A percentile compares a stretch with the other conserved stretches of the same genome.
phyloP scores from a whole-genome alignment of 2,888 invertebrate genomes.

The Gymnoscelis rufifasciata region DNA sequence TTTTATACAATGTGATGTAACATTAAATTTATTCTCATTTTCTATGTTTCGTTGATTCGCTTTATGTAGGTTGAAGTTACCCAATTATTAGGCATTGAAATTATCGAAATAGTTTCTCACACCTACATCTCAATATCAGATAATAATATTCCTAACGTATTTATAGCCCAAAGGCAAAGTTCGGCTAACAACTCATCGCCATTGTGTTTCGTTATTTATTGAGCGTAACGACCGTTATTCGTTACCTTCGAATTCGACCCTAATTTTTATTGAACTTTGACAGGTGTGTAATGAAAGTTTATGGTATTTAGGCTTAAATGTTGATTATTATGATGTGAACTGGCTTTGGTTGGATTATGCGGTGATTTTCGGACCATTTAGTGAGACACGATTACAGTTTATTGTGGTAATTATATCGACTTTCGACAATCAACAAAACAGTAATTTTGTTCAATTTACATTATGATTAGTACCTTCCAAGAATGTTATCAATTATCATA shows the following conservation, averaged over 20 bases:
- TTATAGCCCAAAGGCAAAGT: conserved; percentile 45
- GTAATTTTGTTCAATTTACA: no score
- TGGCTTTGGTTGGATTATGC: not conserved
- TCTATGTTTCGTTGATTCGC: no score
- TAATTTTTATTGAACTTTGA: conserved; percentile 49
- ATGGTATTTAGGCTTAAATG: conserved; percentile 11
- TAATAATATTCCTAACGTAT: conserved; percentile 33
- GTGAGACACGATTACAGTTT: no score
- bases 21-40: no score
- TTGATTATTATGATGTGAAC: not conserved
- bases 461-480: no score
- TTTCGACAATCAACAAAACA: no score
- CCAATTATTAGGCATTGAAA: no score
- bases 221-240: conserved; percentile 28
- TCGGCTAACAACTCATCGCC: conserved; percentile 34
- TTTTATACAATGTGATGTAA: no score
- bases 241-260: conserved; percentile 44
- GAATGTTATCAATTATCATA: no score
- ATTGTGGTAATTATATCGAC: no score
- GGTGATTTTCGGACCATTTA: no score
- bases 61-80: no score
- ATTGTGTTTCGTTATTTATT: conserved; percentile 44
- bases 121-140: conserved; percentile 26
- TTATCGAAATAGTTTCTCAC: conserved; percentile 10
- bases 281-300: conserved; percentile 36